phyloP scores from a whole-genome alignment of 2,888 invertebrate genomes.

The Stenoptilia bipunctidactyla region DNA sequence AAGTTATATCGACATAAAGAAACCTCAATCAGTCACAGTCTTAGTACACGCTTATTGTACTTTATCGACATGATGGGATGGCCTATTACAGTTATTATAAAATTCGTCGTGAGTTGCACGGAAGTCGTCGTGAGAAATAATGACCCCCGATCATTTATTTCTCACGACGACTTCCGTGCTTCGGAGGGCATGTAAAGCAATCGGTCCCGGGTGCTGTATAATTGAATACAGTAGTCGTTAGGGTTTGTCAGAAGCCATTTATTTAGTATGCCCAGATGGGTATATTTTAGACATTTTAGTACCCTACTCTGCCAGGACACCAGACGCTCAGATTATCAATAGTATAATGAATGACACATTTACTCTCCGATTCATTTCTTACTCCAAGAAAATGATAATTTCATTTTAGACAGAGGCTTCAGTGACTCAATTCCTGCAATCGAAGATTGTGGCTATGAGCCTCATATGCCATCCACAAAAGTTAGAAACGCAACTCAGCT shows the following conservation, averaged over 20 bases:
- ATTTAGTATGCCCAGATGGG: constrained; percentile 14
- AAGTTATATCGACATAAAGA: too few species aligned
- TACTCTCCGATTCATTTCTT: neutral
- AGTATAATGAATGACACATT: constrained; percentile 7
- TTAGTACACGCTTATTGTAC: too few species aligned
- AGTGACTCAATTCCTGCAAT: constrained; percentile 6
- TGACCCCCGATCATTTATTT: too few species aligned
- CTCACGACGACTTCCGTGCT: too few species aligned
- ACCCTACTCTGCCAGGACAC: constrained; percentile 14
- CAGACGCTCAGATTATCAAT: constrained; percentile 5
- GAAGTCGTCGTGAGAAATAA: too few species aligned
- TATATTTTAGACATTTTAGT: constrained; percentile 15
- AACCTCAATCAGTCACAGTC: too few species aligned
- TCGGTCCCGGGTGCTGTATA: too few species aligned
- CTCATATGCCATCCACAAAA: constrained; percentile 10
- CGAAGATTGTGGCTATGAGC: constrained; percentile 6
- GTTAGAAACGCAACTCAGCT: too few species aligned
- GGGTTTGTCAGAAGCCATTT: constrained; percentile 14
- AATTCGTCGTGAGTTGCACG: too few species aligned
- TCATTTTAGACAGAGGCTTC: constrained; percentile 11
- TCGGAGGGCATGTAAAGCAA: too few species aligned
- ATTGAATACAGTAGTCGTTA: constrained; percentile 1
- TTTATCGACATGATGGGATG: too few species aligned
- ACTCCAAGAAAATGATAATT: constrained; percentile 2
- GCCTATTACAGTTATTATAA: too few species aligned